phyloP scores from a whole-genome alignment of 2,797 vertebrate genomes.

The Lacerta viridis region DNA sequence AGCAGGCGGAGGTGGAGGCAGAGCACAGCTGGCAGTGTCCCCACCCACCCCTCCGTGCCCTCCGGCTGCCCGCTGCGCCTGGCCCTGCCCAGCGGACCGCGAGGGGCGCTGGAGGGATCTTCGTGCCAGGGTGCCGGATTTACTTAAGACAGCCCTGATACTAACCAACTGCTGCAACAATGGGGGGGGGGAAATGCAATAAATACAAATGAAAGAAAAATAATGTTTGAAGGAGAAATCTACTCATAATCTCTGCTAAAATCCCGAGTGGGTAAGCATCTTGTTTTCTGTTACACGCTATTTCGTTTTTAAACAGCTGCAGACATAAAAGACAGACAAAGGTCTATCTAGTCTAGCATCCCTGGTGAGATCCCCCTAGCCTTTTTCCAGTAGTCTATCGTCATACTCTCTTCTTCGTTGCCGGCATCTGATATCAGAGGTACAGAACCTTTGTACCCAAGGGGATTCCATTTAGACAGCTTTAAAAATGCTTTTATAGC shows the following conservation, averaged over 20 bases:
- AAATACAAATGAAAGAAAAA: neutral
- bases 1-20: no score
- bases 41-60: no score
- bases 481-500: neutral
- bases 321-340: neutral
- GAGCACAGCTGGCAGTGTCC: no score
- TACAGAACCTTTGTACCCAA: neutral
- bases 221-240: neutral
- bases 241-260: neutral
- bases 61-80: no score
- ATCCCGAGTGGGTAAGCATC: neutral
- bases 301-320: neutral
- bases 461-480: neutral
- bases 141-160: no score
- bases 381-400: neutral
- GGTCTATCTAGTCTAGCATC: neutral
- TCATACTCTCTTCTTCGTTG: neutral
- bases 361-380: neutral
- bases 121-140: no score
- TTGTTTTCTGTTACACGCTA: neutral
- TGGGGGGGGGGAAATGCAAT: no score
- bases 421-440: no score
- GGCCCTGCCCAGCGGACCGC: no score
- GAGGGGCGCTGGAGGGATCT: no score
- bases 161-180: neutral